These are phyloP conservation scores for Eriosoma lanigerum DNA, from an alignment of 1,140 invertebrate species.

Conservation along the genomic window DNA sequence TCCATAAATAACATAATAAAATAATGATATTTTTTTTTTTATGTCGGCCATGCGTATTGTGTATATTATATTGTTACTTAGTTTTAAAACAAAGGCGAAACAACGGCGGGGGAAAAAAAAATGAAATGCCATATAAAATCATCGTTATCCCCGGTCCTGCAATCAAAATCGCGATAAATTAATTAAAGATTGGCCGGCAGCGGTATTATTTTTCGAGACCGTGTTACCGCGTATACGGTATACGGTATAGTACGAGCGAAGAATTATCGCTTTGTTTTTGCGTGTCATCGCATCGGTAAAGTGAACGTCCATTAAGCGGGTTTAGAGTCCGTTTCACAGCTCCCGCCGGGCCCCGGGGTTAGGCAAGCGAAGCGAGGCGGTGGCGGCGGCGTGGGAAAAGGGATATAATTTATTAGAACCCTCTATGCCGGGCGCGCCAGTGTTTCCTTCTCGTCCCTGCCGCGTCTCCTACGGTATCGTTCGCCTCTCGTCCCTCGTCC, in stretches of 20 bases:
- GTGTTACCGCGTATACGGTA: background rate
- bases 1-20: too few relatives aligned
- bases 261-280: constrained; percentile 51
- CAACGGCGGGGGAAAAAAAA: too few relatives aligned
- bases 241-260: background rate
- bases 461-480: background rate
- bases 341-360: constrained; percentile 18
- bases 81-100: too few relatives aligned
- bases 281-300: constrained; percentile 51
- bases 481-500: too few relatives aligned
- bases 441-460: background rate
- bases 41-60: too few relatives aligned
- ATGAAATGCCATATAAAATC: background rate
- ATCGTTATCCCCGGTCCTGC: background rate
- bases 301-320: constrained; percentile 51
- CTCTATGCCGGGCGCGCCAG: background rate
- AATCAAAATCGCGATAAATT: background rate
- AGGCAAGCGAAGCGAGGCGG: too few relatives aligned
- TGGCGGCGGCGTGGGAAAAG: background rate
- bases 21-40: too few relatives aligned
- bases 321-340: constrained; percentile 48
- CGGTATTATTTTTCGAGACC: background rate
- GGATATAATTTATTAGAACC: constrained; percentile 44
- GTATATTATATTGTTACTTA: too few relatives aligned
- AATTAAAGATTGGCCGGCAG: constrained; percentile 34